These are phyloP conservation scores for Ispidina lecontei DNA, from an alignment of 2,797 vertebrate species.

Conservation along the genomic window DNA sequence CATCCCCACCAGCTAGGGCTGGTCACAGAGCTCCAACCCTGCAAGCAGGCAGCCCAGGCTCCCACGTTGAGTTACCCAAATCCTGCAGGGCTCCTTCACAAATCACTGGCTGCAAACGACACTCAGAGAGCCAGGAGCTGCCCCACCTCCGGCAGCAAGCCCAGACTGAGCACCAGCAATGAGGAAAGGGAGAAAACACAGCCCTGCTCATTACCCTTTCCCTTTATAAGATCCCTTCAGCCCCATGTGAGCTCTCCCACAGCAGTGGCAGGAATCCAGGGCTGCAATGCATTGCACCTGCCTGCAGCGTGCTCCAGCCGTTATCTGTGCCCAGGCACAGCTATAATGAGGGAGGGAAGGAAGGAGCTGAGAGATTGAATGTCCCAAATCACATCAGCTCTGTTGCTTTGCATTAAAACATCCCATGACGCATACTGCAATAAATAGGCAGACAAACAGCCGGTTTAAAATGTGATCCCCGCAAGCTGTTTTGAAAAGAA, in stretches of 20 bases:
- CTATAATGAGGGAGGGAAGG: conserved; percentile 28
- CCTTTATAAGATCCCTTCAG: not conserved
- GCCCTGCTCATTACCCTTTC: not conserved
- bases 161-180: not conserved
- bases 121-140: not conserved
- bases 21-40: not conserved
- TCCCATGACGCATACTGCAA: conserved; percentile 26
- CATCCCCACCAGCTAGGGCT: not conserved
- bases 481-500: not conserved
- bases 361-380: not conserved
- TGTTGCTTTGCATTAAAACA: conserved; percentile 48
- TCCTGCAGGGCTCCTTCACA: not conserved
- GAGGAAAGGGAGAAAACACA: not conserved
- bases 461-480: not conserved
- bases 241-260: not conserved
- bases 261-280: conserved; percentile 41
- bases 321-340: conserved; percentile 45
- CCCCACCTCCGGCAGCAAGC: not conserved
- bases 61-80: fast-evolving
- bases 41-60: not conserved
- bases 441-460: conserved; percentile 40
- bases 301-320: conserved; percentile 20
- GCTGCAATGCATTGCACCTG: conserved; percentile 56
- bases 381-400: conserved; percentile 64
- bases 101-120: fast-evolving